These are phyloP conservation scores for Aptenodytes patagonicus DNA, from an alignment of 2,113 vertebrate genomes.

Conservation along the genomic window DNA sequence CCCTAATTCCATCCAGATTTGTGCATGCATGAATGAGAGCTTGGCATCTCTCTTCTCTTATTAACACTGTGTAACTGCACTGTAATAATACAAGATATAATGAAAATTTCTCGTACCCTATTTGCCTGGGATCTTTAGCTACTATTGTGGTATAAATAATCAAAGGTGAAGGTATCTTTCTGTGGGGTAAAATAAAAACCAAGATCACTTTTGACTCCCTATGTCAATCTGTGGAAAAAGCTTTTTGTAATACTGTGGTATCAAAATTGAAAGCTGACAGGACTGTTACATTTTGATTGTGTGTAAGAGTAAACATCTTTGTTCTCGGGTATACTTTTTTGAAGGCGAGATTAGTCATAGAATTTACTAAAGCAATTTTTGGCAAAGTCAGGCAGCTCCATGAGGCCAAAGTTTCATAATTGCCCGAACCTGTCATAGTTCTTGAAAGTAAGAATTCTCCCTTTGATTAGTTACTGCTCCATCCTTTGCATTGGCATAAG, in stretches of 20 bases:
- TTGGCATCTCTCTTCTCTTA: not conserved
- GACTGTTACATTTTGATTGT: not conserved
- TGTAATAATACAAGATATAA: not conserved
- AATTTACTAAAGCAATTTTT: not conserved
- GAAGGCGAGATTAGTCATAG: not conserved
- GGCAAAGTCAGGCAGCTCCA: not conserved
- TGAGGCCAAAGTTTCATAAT: not conserved
- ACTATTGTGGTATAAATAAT: not conserved
- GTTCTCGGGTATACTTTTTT: not conserved
- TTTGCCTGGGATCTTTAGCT: constrained; percentile 38
- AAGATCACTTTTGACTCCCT: not conserved
- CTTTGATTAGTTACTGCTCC: not conserved
- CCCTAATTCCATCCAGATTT: constrained; percentile 2
- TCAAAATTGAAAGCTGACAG: not conserved
- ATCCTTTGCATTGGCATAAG: not conserved
- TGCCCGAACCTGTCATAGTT: not conserved
- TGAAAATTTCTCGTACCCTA: not conserved
- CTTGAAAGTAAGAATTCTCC: not conserved
- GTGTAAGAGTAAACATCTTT: not conserved
- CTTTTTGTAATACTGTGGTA: not conserved
- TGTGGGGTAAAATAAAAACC: not conserved
- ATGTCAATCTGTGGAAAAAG: not conserved
- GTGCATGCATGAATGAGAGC: constrained; percentile 35
- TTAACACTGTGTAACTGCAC: constrained; percentile 6
- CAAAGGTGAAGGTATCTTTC: constrained; percentile 30